Evolutionary conservation across 2,888 invertebrate genomes (phyloP).

Genomic region (Mesorhabditis belari): DNA sequence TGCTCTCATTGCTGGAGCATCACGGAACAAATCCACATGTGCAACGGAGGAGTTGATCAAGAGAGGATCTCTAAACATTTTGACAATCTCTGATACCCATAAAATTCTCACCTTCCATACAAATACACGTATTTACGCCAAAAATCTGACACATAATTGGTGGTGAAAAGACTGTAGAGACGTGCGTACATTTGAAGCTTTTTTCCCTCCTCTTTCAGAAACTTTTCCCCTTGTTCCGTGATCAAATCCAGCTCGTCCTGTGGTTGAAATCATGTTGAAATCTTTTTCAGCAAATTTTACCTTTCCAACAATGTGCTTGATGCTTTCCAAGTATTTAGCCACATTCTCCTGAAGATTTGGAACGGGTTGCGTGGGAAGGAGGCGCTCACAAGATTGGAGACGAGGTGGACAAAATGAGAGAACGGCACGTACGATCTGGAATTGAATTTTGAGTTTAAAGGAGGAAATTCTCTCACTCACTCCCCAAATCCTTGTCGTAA

Average conservation of each 20-base stretch:
- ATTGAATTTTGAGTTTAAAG: constrained; percentile 4
- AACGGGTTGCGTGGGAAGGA: constrained; percentile 38
- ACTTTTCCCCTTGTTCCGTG: constrained; percentile 21
- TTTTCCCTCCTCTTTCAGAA: constrained; percentile 35
- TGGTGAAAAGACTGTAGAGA: constrained; percentile 27
- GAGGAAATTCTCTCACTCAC: constrained; percentile 18
- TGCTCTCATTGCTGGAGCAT: constrained; percentile 25
- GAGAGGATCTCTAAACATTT: constrained; percentile 26
- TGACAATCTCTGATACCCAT: not conserved
- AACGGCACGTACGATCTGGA: constrained; percentile 26
- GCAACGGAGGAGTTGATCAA: constrained; percentile 41
- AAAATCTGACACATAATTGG: constrained; percentile 45
- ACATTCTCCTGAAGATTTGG: constrained; percentile 37
- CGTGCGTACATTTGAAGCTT: constrained; percentile 32
- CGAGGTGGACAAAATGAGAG: constrained; percentile 25
- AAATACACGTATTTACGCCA: constrained; percentile 49
- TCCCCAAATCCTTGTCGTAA: constrained; percentile 41
- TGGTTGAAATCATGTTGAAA: constrained; percentile 7
- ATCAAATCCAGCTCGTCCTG: constrained; percentile 32
- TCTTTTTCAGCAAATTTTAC: constrained; percentile 14
- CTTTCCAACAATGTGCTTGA: constrained; percentile 27
- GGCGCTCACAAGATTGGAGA: constrained; percentile 35
- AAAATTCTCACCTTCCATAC: constrained; percentile 15
- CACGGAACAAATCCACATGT: constrained; percentile 29
- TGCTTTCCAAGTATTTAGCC: constrained; percentile 31